Evolutionary conservation across 2,888 invertebrate genomes (phyloP), one percentile per base, ranked within the genome.

Genomic region (Tinea semifulvella): DNA sequence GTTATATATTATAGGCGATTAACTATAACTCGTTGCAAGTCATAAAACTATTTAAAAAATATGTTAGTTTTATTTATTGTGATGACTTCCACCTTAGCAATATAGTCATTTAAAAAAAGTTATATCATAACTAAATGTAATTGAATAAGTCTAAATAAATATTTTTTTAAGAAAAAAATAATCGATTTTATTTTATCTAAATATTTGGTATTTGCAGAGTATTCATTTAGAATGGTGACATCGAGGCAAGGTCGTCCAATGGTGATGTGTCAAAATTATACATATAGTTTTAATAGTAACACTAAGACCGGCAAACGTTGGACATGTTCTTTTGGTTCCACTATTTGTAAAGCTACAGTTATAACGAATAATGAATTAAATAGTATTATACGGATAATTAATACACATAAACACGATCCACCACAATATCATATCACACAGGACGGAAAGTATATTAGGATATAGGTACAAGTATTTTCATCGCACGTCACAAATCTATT

Each of bases 201-300:
- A n/a, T n/a, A n/a, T n/a, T n/a, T n/a, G n/a, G n/a, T n/a, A n/a
- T n/a, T 22, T 22, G 8, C 22, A 31, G 7, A 13, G 11, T 31
- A 7, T 13, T 31, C 22, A 22, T 20, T 40, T 10, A 3, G 22
- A 6, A 22, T 40, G 22, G 7, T 40, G 4, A 22, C 10, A 11
- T 40, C 40, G 4, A 19, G 22, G 14, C 2, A 22, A 40, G 40
- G 40, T 3, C n/a, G 40, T 3, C 11, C 4, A 2, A n/a, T 40
- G 22, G 5, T 40, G 22, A 4, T 40, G 40, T 40, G 22, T 22
- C 2, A 22, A 19, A 22, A 22, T 11, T 40, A 22, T 22, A 40
- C 40, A 18, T 40, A 20, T 22, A 13, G 22, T 40, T 14, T 19
- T 11, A 11, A 14, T n/a, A 1, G n/a, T n/a, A 13, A 40, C 3